Evolutionary conservation across 92 coral and sea anemone species (phyloP).

Genomic region (Desmophyllum pertusum): DNA sequence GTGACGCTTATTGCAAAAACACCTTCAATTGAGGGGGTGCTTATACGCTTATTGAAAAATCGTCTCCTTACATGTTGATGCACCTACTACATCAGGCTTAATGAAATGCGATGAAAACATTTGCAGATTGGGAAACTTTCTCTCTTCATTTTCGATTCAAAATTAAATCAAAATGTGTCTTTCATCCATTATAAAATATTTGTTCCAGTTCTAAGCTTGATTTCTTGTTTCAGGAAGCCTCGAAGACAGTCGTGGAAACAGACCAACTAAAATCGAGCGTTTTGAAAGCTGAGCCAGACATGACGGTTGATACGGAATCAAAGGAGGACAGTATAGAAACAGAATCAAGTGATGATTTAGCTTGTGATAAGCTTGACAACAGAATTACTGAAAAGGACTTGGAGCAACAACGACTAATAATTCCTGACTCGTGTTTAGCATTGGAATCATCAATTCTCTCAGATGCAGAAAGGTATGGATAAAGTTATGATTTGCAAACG

Average conservation of each 20-base stretch:
- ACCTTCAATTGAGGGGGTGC: too few species aligned
- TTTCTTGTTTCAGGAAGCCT: background rate
- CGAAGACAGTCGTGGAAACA: background rate
- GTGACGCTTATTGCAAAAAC: too few species aligned
- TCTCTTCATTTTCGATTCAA: too few species aligned
- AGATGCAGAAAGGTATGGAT: slow-evolving; percentile 22
- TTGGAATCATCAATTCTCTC: background rate
- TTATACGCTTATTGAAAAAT: too few species aligned
- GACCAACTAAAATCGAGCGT: background rate
- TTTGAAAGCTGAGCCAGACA: background rate
- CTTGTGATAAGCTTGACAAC: slow-evolving; percentile 13
- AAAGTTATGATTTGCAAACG: background rate
- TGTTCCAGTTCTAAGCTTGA: background rate
- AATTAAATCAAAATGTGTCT: too few species aligned
- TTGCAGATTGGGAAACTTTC: too few species aligned
- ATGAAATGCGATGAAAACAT: too few species aligned
- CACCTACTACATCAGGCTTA: too few species aligned
- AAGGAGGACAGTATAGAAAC: background rate
- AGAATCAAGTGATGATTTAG: background rate
- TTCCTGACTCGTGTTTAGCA: background rate
- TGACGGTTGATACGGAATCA: background rate
- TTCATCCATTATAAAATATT: too few species aligned
- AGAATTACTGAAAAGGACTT: background rate
- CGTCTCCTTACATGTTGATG: too few species aligned
- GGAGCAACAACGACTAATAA: background rate